A percentile compares a stretch with the other conserved stretches of the same genome.
Evolutionary conservation across 1,140 invertebrate genomes (phyloP).

Genomic region (Tetramorium alpestre): DNA sequence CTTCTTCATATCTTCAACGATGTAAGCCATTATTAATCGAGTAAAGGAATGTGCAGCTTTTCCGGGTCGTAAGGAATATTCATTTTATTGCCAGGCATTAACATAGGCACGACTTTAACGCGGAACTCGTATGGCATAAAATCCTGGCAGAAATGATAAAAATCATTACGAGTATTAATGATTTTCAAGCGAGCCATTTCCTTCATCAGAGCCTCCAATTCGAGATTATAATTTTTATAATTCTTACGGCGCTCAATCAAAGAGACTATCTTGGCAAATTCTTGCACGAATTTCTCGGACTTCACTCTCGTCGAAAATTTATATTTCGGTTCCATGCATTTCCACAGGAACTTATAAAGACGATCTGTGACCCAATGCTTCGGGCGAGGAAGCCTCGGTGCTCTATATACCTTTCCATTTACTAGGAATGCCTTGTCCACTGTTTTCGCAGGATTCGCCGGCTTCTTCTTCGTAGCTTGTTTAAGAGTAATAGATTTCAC

Average conservation of each 20-base stretch:
- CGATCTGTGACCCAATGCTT: constrained; percentile 76
- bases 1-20: background rate
- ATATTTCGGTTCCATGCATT: constrained; percentile 76
- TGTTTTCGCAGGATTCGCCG: background rate
- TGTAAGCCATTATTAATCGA: background rate
- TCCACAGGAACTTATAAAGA: constrained; percentile 79
- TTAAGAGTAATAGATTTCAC: background rate
- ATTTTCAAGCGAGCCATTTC: constrained; percentile 76
- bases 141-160: constrained; percentile 79
- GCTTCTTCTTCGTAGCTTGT: background rate
- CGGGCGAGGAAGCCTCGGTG: constrained; percentile 75
- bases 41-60: constrained; percentile 66
- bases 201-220: constrained; percentile 72
- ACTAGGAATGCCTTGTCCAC: constrained; percentile 76
- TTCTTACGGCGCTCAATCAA: constrained; percentile 65
- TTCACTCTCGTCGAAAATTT: constrained; percentile 61
- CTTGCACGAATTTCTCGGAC: constrained; percentile 76
- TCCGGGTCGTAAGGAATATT: constrained; percentile 76
- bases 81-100: constrained; percentile 75
- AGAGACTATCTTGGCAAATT: constrained; percentile 56
- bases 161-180: constrained; percentile 74
- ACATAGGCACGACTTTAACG: constrained; percentile 76
- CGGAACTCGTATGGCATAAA: constrained; percentile 79
- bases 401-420: constrained; percentile 76
- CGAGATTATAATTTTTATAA: constrained; percentile 70